Evolutionary conservation across 1,140 invertebrate species (phyloP).

Genomic region (Macrotrachela quadricornifera): DNA sequence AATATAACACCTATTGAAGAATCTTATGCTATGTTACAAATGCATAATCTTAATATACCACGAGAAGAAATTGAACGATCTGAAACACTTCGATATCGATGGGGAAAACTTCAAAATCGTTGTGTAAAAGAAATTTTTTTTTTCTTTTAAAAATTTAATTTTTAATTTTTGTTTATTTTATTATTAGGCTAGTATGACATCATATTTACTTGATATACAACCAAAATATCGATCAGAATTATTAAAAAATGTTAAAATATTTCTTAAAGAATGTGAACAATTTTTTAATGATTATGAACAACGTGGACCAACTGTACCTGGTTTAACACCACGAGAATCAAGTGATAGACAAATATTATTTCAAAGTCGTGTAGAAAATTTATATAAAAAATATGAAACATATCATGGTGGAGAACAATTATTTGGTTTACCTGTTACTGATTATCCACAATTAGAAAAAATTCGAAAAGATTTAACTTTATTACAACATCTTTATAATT

Average conservation of each 20-base stretch:
- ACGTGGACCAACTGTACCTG: neutral
- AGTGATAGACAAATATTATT: slow-evolving; percentile 5
- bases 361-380: slow-evolving; percentile 2
- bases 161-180: slow-evolving; percentile 3
- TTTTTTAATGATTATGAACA: slow-evolving; percentile 61
- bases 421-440: slow-evolving; percentile 41
- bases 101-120: slow-evolving; percentile 42
- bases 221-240: slow-evolving; percentile 65
- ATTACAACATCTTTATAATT: slow-evolving; percentile 74
- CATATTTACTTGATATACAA: slow-evolving; percentile 50
- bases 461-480: slow-evolving; percentile 86
- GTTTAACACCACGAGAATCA: slow-evolving; percentile 3
- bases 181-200: neutral
- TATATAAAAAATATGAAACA: slow-evolving; percentile 1
- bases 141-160: no score
- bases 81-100: slow-evolving; percentile 66
- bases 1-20: slow-evolving; percentile 83
- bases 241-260: slow-evolving; percentile 55
- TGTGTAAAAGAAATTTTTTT: no score
- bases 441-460: slow-evolving; percentile 69
- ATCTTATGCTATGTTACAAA: slow-evolving; percentile 68
- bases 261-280: slow-evolving; percentile 53
- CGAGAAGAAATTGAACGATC: slow-evolving; percentile 71
- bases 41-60: slow-evolving; percentile 61
- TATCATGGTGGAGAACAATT: slow-evolving; percentile 4